Conservation (phyloP, 2,113 vertebrate genomes). For the Pachycephala philippinensis region DNA sequence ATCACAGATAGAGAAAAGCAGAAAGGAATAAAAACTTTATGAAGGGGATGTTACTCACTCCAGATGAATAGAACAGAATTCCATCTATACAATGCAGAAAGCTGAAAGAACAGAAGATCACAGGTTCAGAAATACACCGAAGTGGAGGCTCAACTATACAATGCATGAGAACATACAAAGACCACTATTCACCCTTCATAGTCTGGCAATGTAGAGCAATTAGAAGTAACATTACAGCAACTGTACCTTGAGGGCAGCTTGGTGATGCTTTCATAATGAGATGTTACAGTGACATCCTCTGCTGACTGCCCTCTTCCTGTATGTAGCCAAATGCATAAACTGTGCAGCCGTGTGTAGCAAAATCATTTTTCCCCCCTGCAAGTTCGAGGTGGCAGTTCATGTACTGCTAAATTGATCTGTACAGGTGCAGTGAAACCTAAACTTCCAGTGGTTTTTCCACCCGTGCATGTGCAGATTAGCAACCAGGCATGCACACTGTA, state of each 20-base stretch:
- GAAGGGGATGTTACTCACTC: background rate
- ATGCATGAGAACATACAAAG: background rate
- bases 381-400: background rate
- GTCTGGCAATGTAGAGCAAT: background rate
- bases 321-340: background rate
- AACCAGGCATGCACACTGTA: background rate
- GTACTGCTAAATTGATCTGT: background rate
- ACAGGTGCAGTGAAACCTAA: background rate
- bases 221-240: background rate
- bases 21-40: background rate
- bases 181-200: background rate
- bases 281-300: background rate
- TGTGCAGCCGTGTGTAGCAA: background rate
- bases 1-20: background rate
- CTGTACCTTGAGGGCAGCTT: background rate
- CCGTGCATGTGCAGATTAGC: background rate
- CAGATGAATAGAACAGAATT: background rate
- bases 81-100: background rate
- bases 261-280: background rate
- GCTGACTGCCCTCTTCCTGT: background rate
- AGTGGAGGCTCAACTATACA: background rate
- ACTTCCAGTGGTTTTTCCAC: background rate
- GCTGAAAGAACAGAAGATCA: background rate
- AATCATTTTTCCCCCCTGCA: background rate
- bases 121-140: background rate